Percentiles rank a stretch among this genome's conserved stretches.
Conservation (phyloP, 2,797 vertebrate species). For the Cyprinella venusta region DNA sequence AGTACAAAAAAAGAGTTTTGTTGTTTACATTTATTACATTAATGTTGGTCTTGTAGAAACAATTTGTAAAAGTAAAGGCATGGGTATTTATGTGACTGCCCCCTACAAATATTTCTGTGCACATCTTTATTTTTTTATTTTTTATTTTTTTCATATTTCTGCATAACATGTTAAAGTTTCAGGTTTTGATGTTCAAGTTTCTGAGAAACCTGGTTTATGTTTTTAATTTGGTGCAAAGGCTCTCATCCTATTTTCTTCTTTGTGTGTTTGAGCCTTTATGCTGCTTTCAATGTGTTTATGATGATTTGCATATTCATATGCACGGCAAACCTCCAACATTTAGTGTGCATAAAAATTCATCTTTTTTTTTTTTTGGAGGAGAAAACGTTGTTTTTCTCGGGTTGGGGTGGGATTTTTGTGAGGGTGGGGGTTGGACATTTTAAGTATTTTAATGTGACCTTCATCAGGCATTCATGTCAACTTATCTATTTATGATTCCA, state of each 20-base stretch:
- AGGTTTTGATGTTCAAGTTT: neutral
- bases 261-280: conserved; percentile 39
- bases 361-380: conserved; percentile 67
- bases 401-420: neutral
- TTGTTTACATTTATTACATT: neutral
- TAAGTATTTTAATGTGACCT: conserved; percentile 98
- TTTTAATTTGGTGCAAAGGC: conserved; percentile 42
- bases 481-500: conserved; percentile 90
- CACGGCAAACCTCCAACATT: conserved; percentile 58
- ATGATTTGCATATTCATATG: conserved; percentile 71
- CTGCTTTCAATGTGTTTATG: conserved; percentile 64
- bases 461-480: conserved; percentile 98
- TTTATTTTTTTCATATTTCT: neutral
- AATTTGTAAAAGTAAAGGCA: neutral
- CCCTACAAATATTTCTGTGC: neutral
- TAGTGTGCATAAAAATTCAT: conserved; percentile 62
- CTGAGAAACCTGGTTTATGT: neutral
- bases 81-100: neutral
- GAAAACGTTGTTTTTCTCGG: conserved; percentile 79
- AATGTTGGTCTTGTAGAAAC: neutral
- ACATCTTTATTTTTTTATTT: neutral
- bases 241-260: conserved; percentile 40
- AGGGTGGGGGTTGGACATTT: conserved; percentile 41
- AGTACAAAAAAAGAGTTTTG: neutral
- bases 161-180: conserved; percentile 8